Base-by-base conservation (phyloP, 1,140 invertebrate species). In the Heliconius congener region DNA sequence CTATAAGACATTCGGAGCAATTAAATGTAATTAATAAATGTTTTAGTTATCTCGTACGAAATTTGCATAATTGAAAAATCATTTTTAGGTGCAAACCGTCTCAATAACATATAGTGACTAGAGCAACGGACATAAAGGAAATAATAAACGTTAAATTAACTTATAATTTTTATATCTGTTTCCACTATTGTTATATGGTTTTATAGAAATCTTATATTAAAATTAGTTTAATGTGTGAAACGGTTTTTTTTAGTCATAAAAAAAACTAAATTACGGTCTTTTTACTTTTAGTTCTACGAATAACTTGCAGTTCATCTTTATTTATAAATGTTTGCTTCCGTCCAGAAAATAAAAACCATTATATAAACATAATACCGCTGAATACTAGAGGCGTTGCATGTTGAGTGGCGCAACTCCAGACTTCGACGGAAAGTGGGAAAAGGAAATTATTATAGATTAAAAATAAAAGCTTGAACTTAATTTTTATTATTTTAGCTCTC, bases 1-100 rank as follows among this genome's bases (percentile, higher is more conserved):
- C 27, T 66, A 27, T n/a, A 30, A 66, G 60, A 66, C 9, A 66
- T 66, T 66, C 13, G 60, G 60, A 66, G 27, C 60, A 66, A 66
- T 66, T 66, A 66, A 66, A 66, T 66, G 60, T 66, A 66, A 66
- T 66, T 66, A 66, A 66, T 66, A 66, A 27, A 66, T 66, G 60
- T 66, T 13, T 66, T 30, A 30, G 27, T 66, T 16, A 66, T 66
- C 60, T 66, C 60, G 60, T 66, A 66, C 30, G 60, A 66, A 30
- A 66, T 66, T 27, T 11, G 60, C 60, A 66, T 66, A 66, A 66
- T 66, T 66, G 60, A 66, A 66, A 66, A 27, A 66, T 16, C 11
- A 66, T 66, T 66, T 66, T 66, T 27, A 66, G 60, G 3, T 66
- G 60, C 60, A 66, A 66, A 11, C n/a, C 8, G 60, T 66, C 60